These are phyloP conservation scores for Psophia crepitans DNA, from an alignment of 2,113 vertebrate genomes.

Conservation along the genomic window DNA sequence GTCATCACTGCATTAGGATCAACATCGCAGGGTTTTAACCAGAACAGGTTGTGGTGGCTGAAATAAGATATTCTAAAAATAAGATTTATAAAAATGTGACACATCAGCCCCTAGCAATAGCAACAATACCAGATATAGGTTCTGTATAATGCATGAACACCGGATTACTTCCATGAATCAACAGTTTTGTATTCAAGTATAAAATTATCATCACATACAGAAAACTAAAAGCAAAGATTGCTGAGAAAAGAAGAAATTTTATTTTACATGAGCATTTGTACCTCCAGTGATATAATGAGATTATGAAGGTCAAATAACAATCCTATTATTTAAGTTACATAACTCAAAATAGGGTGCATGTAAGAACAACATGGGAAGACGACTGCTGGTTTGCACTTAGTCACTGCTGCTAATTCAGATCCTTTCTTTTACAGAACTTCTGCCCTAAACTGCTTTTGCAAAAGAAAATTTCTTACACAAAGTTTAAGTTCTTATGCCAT, in stretches of 20 bases:
- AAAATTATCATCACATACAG: neutral
- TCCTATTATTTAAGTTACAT: slow-evolving; percentile 7
- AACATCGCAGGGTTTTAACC: neutral
- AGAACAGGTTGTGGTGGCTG: slow-evolving; percentile 2
- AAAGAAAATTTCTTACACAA: neutral
- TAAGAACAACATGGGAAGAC: neutral
- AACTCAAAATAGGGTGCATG: neutral
- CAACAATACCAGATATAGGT: slow-evolving; percentile 16
- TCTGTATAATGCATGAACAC: slow-evolving; percentile 38
- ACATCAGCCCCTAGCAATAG: slow-evolving; percentile 31
- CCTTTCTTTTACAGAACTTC: neutral
- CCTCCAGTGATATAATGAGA: neutral
- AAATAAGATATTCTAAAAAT: slow-evolving; percentile 43
- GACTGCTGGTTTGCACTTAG: neutral
- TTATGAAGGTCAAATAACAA: slow-evolving; percentile 43
- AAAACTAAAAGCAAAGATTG: neutral
- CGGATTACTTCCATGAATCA: slow-evolving; percentile 48
- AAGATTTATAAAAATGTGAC: slow-evolving; percentile 30
- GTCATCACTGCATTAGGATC: slow-evolving; percentile 5
- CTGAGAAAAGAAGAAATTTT: neutral
- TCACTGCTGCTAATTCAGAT: neutral
- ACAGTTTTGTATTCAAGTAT: slow-evolving; percentile 13
- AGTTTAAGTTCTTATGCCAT: neutral
- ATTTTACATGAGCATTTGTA: neutral
- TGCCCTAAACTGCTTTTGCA: neutral